A percentile compares a stretch with the other conserved stretches of the same genome.
Evolutionary conservation across 2,113 vertebrate genomes (phyloP).

Genomic region (Scolopax mira): DNA sequence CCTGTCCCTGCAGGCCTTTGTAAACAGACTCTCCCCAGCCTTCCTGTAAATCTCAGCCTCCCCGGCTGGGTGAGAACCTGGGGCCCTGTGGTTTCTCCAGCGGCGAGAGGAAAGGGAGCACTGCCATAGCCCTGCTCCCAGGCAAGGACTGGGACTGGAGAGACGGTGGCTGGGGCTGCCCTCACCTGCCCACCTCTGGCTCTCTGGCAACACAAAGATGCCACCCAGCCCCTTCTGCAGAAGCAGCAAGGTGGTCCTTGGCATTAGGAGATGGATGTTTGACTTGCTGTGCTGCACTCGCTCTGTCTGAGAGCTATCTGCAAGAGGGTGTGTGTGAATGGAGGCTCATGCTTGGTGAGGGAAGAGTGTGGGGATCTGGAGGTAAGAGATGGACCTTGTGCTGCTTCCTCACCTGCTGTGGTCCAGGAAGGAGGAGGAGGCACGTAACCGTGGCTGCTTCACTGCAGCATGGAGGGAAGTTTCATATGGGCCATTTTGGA

Average conservation of each 20-base stretch:
- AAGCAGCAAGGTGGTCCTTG: rapidly evolving
- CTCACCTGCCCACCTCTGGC: not conserved
- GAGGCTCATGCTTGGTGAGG: not conserved
- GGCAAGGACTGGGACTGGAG: not conserved
- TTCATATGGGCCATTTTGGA: not conserved
- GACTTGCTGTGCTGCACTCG: not conserved
- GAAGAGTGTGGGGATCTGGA: not conserved
- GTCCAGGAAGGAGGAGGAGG: not conserved
- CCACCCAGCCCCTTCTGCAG: not conserved
- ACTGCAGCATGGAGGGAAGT: not conserved
- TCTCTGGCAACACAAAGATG: rapidly evolving
- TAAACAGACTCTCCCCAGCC: too few relatives aligned
- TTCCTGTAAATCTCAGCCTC: not conserved
- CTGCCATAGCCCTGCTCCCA: not conserved
- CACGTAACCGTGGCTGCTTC: rapidly evolving
- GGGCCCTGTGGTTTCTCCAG: not conserved
- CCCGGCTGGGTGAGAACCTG: not conserved
- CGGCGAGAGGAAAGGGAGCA: not conserved
- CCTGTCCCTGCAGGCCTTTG: too few relatives aligned
- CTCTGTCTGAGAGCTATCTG: not conserved
- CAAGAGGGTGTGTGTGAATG: too few relatives aligned
- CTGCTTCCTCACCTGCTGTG: not conserved
- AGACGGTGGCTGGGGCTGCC: not conserved
- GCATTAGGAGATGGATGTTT: rapidly evolving
- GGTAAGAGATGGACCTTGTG: not conserved